Evolutionary conservation across 2,888 invertebrate genomes (phyloP).

Genomic region (Lissocephala sabroskyi): DNA sequence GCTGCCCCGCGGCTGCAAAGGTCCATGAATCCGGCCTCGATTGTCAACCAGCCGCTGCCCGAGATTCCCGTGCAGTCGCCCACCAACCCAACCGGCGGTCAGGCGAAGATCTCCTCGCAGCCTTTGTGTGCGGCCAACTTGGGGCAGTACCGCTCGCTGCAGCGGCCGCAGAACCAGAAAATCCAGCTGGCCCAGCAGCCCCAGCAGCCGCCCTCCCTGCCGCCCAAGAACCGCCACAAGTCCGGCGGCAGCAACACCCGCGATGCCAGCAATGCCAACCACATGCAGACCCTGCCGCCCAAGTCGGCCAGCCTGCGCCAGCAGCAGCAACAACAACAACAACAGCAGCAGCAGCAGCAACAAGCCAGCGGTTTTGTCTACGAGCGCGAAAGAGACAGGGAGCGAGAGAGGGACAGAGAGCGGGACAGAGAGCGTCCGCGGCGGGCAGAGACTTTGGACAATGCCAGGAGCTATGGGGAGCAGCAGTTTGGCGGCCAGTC

Average conservation of each 20-base stretch:
- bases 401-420: conserved; percentile 41
- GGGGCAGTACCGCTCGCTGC: conserved; percentile 76
- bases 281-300: conserved; percentile 69
- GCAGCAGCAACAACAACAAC: conserved; percentile 36
- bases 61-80: conserved; percentile 69
- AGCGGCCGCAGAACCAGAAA: conserved; percentile 73
- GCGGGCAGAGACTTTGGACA: conserved; percentile 67
- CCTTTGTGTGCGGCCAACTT: conserved; percentile 73
- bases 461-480: conserved; percentile 67
- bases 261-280: conserved; percentile 65
- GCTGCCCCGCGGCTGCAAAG: conserved; percentile 49
- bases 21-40: conserved; percentile 69
- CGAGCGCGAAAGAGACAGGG: conserved; percentile 59
- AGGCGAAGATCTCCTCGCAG: conserved; percentile 70
- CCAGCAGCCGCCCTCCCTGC: conserved; percentile 70
- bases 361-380: conserved; percentile 55
- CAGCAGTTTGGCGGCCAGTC: conserved; percentile 44
- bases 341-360: too few species aligned
- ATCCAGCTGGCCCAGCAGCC: conserved; percentile 53
- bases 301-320: conserved; percentile 69
- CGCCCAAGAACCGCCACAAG: conserved; percentile 72
- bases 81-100: conserved; percentile 36
- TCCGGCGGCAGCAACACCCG: too few species aligned
- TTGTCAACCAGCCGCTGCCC: conserved; percentile 72
- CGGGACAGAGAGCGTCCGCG: conserved; percentile 36